Evolutionary conservation across 2,888 invertebrate genomes (phyloP), one percentile per base, ranked within the genome.

Genomic region (Asteroscopus sphinx): DNA sequence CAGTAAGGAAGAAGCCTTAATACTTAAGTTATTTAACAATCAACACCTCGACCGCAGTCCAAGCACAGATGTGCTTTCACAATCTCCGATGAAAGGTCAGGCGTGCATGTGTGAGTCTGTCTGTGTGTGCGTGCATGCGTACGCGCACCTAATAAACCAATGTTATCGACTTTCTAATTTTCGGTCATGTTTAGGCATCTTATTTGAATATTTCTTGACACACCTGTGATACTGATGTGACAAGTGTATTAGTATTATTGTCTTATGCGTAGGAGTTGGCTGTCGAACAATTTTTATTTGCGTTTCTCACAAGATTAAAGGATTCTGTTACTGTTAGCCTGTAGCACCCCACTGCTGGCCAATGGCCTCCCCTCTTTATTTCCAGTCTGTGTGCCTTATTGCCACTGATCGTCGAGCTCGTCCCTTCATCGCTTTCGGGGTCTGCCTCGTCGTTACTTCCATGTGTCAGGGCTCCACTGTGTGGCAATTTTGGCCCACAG

Each of bases 161-260:
- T 85, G 81, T 75, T 82, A 85, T 83, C 81, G 77, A 85, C 90
- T 90, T 90, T 90, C 90, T 90, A 90, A 88, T 83, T 83, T 88
- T 85, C 78, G 77, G 73, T 71, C 63, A 66, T 72, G 70, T 56
- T 72, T 68, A 68, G 55, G 40, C 58, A 53, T 61, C 54, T 58
- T 52, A 54, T 65, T 64, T 70, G 44, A 68, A 73, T 73, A 68
- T 56, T 40, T 55, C 64, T 72, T 57, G 67, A 62, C 56, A 59
- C 75, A 75, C 75, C 71, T 75, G 75, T 58, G 46, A 42, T 32
- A 40, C 16, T 36, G 39, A 16, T 28, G 39, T 63, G 60, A 55
- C 72, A 73, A 68, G 71, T 68, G 63, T 49, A 52, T 57, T 42
- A 15, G 51, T 64, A 42, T 53, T 16, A 44, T 48, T 39, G 21